A percentile compares a stretch with the other conserved stretches of the same genome.
Conservation (phyloP, 1,140 invertebrate genomes). For the Cheumatopsyche charites region DNA sequence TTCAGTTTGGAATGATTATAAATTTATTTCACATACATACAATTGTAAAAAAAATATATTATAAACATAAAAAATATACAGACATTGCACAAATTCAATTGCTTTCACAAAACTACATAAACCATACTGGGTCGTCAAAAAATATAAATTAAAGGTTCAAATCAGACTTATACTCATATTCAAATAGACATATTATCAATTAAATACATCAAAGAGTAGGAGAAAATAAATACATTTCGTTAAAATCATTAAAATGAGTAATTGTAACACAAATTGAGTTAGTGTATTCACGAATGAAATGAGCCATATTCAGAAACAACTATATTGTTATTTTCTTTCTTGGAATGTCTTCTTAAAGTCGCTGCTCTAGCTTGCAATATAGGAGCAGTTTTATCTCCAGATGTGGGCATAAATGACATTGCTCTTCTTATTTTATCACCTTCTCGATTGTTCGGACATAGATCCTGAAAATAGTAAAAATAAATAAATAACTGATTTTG, state of each 20-base stretch:
- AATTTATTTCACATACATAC: neutral
- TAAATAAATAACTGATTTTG: neutral
- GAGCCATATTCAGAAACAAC: constrained; percentile 1
- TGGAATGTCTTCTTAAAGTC: constrained; percentile 40
- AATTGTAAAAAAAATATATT: neutral
- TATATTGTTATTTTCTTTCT: constrained; percentile 35
- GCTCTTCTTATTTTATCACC: constrained; percentile 62
- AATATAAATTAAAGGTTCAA: neutral
- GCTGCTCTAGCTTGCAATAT: constrained; percentile 45
- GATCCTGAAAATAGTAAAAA: constrained; percentile 38
- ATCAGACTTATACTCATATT: constrained; percentile 20
- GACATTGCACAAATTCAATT: no score
- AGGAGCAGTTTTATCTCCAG: constrained; percentile 51
- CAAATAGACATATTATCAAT: neutral
- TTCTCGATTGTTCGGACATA: constrained; percentile 49
- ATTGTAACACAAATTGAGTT: no score
- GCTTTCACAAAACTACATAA: no score
- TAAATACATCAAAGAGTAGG: no score
- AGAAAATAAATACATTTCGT: no score
- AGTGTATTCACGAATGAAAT: neutral
- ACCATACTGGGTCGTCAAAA: no score
- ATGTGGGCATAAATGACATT: constrained; percentile 66
- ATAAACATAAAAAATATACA: no score
- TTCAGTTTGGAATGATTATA: neutral
- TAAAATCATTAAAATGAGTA: no score